Conservation (phyloP, 2,888 invertebrate species). For the Tetrapedia diversipes region DNA sequence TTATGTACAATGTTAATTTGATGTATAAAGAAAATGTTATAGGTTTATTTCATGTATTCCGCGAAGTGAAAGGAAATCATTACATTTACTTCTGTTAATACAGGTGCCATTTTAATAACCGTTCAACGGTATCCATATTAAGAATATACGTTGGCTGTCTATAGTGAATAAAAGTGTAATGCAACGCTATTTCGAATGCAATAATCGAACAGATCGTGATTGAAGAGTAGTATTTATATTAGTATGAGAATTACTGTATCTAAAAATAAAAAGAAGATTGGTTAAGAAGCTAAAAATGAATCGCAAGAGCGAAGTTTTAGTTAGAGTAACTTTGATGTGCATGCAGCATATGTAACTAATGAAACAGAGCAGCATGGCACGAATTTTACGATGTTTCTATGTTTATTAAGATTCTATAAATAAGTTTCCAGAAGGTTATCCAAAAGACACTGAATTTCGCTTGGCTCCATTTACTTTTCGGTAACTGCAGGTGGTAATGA, state of each 20-base stretch:
- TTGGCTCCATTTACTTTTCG: not conserved
- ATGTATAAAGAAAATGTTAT: too few relatives aligned
- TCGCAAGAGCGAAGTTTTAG: not conserved
- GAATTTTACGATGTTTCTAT: conserved; percentile 11
- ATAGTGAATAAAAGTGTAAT: not conserved
- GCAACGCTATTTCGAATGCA: not conserved
- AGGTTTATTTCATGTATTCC: not conserved
- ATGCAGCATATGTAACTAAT: not conserved
- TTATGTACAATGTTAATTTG: not conserved
- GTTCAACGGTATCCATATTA: not conserved
- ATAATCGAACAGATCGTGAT: not conserved
- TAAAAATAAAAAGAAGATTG: too few relatives aligned
- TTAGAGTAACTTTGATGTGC: conserved; percentile 9
- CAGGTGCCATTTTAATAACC: not conserved
- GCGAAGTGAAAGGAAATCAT: not conserved
- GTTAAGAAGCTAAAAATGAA: not conserved
- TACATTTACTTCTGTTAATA: too few relatives aligned
- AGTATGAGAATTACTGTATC: not conserved
- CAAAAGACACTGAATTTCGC: not conserved
- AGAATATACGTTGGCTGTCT: not conserved
- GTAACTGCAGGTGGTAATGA: not conserved
- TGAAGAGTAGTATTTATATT: not conserved
- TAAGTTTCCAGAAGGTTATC: conserved; percentile 7
- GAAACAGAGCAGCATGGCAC: conserved; percentile 5
- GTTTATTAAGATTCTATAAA: conserved; percentile 21